Evolutionary conservation across 2,113 vertebrate genomes (phyloP).

Genomic region (Saccopteryx leptura): DNA sequence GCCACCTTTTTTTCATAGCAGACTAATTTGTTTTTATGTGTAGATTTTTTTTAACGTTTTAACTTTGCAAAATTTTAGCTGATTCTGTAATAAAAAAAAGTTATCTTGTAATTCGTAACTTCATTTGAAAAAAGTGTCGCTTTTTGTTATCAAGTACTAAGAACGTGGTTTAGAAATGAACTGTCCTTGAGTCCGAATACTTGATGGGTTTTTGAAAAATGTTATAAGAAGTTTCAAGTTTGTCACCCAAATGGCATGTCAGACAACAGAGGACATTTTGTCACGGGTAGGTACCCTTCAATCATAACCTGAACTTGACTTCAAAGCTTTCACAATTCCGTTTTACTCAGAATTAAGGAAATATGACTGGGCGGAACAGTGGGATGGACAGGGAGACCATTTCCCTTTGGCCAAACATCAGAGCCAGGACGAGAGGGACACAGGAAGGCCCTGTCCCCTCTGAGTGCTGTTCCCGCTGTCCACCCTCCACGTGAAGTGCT

Average conservation of each 20-base stretch:
- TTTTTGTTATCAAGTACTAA: neutral
- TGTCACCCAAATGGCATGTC: conserved; percentile 75
- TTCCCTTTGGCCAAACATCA: neutral
- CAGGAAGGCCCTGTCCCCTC: rapidly evolving
- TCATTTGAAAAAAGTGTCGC: neutral
- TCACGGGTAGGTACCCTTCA: conserved; percentile 20
- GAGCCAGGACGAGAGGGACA: neutral
- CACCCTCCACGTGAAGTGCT: rapidly evolving
- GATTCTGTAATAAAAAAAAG: neutral
- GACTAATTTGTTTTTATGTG: neutral
- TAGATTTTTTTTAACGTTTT: neutral
- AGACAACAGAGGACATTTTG: conserved; percentile 55
- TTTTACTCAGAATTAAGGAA: conserved; percentile 56
- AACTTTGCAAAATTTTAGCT: neutral
- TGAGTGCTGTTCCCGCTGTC: too few relatives aligned
- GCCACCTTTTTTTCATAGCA: neutral
- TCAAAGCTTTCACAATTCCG: conserved; percentile 59
- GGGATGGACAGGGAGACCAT: neutral
- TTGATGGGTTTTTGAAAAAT: conserved; percentile 71
- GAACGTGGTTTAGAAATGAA: conserved; percentile 54
- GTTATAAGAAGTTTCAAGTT: conserved; percentile 60
- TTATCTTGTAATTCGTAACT: neutral
- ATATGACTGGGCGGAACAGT: neutral
- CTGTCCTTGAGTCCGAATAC: conserved; percentile 60
- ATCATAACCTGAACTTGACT: conserved; percentile 58